Evolutionary conservation across 2,113 vertebrate species (phyloP).

Genomic region (Patagioenas fasciata): DNA sequence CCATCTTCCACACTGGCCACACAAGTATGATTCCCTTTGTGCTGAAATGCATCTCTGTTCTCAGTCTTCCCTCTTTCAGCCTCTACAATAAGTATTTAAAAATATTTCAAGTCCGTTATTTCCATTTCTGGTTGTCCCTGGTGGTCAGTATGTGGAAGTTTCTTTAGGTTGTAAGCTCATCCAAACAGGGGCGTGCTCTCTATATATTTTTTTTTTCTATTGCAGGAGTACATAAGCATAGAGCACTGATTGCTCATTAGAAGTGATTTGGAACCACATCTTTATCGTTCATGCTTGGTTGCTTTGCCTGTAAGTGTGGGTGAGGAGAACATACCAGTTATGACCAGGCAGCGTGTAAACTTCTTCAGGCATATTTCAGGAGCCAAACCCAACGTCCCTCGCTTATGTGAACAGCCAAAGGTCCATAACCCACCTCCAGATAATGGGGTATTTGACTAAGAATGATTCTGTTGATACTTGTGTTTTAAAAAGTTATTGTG

Average conservation of each 20-base stretch:
- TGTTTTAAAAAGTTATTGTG: slow-evolving; percentile 52
- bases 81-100: background rate
- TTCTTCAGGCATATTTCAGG: slow-evolving; percentile 24
- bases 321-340: background rate
- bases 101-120: background rate
- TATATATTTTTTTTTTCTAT: background rate
- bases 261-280: slow-evolving; percentile 10
- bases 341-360: background rate
- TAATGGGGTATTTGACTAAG: slow-evolving; percentile 42
- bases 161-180: background rate
- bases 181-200: background rate
- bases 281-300: background rate
- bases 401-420: background rate
- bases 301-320: background rate
- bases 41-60: background rate
- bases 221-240: background rate
- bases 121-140: background rate
- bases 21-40: background rate
- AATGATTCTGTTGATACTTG: slow-evolving; percentile 29
- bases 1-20: background rate
- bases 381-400: background rate
- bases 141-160: background rate
- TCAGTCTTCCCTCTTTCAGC: background rate
- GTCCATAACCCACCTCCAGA: slow-evolving; percentile 2
- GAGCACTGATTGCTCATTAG: background rate